phyloP scores from a whole-genome alignment of 2,888 invertebrate species.

The Cyclophora albipunctata region DNA sequence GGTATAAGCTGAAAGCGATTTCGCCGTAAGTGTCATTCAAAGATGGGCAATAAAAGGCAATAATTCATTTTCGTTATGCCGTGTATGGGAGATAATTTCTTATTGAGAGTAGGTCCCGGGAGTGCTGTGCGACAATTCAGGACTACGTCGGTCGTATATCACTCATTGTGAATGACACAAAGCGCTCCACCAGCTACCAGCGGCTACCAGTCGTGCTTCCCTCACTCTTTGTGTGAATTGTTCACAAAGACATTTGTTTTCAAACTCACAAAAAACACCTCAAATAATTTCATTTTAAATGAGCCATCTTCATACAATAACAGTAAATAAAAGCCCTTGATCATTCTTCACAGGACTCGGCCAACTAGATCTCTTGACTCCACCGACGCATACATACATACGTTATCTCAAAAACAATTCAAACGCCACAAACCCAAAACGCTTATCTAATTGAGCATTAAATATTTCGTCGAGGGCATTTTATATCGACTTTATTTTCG shows the following conservation, averaged over 20 bases:
- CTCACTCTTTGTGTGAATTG: slow-evolving; percentile 38
- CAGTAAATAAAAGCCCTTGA: slow-evolving; percentile 41
- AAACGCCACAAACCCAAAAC: slow-evolving; percentile 68
- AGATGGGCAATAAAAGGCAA: slow-evolving; percentile 59
- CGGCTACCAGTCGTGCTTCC: slow-evolving; percentile 54
- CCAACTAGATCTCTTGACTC: slow-evolving; percentile 39
- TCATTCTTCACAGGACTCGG: slow-evolving; percentile 17
- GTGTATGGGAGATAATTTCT: slow-evolving; percentile 71
- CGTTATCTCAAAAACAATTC: slow-evolving; percentile 64
- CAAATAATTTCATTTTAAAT: slow-evolving; percentile 62
- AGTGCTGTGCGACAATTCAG: slow-evolving; percentile 62
- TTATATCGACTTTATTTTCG: slow-evolving; percentile 70
- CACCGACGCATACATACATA: slow-evolving; percentile 52
- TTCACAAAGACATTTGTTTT: slow-evolving; percentile 68
- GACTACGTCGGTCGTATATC: slow-evolving; percentile 71
- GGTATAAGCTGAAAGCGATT: slow-evolving; percentile 40
- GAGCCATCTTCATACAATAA: slow-evolving; percentile 56
- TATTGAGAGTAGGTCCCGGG: slow-evolving; percentile 54
- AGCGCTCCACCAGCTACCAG: slow-evolving; percentile 56
- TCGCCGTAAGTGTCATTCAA: slow-evolving; percentile 40
- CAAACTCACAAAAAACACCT: slow-evolving; percentile 58
- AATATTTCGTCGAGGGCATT: slow-evolving; percentile 72
- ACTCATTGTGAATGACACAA: slow-evolving; percentile 72
- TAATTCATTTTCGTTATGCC: slow-evolving; percentile 74
- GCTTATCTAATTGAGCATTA: slow-evolving; percentile 75